Evolutionary conservation across 1,140 invertebrate species (phyloP), one percentile per base, ranked within the genome.

Genomic region (Drosophila ficusphila): DNA sequence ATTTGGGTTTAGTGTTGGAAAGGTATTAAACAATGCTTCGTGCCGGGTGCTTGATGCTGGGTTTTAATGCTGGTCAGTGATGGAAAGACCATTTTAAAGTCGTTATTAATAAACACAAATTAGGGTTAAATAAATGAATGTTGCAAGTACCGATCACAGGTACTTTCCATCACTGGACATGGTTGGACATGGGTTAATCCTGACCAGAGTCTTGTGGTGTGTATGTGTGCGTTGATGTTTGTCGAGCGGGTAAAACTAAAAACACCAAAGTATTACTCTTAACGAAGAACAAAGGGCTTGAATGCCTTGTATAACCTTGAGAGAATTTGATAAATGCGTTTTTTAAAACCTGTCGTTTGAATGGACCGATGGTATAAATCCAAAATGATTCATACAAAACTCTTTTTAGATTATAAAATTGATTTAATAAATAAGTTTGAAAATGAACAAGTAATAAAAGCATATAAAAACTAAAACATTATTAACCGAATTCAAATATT

Each of bases 31-130:
- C 11, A 56, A 83, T 75, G 70, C 62, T 34, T 44, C 79, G 82
- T 85, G 79, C 79, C 57, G 54, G 46, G 73, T 68, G 64, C 64
- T 41, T 9, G 46, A 67, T 68, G 64, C 61, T 51, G 60, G 60
- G 18, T 47, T 56, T 7, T 29, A n/a, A 19, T 67, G 27, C 3
- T 29, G 9, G 14, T 9, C 54, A 58, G 54, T 54, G 48, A 54
- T 58, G 29, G 54, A 4, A 18, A 19, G 4, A 14, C 6, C 41
- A 4, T 14, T 42, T 9, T 3, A 4, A 1, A 1, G 6, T 12
- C 2, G n/a, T 1, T 4, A 44, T 14, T 2, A n/a, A n/a, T 11
- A 11, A 19, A 11, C 11, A 5, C 8, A 39, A 39, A 38, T 18
- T 19, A 4, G 3, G 16, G 19, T n/a, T 7, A 3, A 23, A 42